Base-by-base conservation (phyloP, 1,140 invertebrate genomes). In the Thaumatotibia leucotreta region DNA sequence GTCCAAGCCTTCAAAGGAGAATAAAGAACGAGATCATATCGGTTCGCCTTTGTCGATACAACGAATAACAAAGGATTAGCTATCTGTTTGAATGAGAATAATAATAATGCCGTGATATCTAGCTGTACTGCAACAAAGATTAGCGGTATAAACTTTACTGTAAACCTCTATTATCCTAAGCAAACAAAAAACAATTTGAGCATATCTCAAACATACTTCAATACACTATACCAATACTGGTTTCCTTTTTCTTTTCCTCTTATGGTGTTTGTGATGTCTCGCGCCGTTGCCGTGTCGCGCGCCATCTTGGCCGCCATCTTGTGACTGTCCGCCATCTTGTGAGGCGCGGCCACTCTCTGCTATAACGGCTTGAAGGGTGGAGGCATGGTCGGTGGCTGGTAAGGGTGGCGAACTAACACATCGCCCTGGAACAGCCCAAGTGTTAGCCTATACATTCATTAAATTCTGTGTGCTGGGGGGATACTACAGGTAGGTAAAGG, bases 351-450 rank as follows among this genome's bases (percentile, higher is more conserved):
- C 61, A 17, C 33, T 68, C 63, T 68, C 74, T 89, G 86, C 86
- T 89, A 89, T 89, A 89, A 87, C 77, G 84, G 79, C 77, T 86
- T 83, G 82, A 69, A 73, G 63, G 77, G 65, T 39, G 74, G 79
- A 63, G 84, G 74, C 75, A 75, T 72, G 61, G 75, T 70, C 22
- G 83, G 75, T 20, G 86, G 85, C 75, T 89, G 87, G 72, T 78
- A 85, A 67, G 87, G 85, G 66, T 88, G 87, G 68, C 85, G 85
- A 73, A 80, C 85, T 74, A 86, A 68, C 68, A 88, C 83, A 71
- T 87, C 87, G 82, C 84, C 83, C 86, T 90, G 79, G 65, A 86
- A 84, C 73, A 71, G 73, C 77, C 79, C 82, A 82, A 83, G 78
- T 76, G 65, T 74, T 83, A 84, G 75, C 77, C 83, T 84, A 83